Evolutionary conservation across 2,113 vertebrate genomes (phyloP).

Genomic region (Lasiurus cinereus): DNA sequence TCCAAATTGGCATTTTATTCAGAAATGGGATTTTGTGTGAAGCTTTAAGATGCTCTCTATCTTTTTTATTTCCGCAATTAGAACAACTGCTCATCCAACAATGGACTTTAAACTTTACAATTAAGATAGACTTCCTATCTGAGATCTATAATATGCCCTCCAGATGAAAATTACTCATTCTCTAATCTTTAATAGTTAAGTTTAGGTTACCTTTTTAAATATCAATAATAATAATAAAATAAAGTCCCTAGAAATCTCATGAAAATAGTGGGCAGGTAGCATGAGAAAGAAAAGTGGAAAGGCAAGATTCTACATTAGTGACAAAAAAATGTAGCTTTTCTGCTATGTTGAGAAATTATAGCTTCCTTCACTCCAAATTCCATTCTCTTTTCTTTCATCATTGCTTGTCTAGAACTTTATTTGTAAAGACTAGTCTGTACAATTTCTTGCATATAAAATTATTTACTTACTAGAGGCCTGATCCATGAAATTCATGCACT

Average conservation of each 20-base stretch:
- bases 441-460: not conserved
- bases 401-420: not conserved
- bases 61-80: slow-evolving; percentile 48
- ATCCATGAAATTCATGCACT: no score
- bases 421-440: not conserved
- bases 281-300: not conserved
- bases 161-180: slow-evolving; percentile 25
- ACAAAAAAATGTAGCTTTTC: not conserved
- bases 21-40: slow-evolving; percentile 3
- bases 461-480: not conserved
- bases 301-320: not conserved
- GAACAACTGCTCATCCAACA: not conserved
- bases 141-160: not conserved
- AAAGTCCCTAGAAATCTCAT: not conserved
- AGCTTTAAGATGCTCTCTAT: not conserved
- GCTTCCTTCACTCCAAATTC: not conserved
- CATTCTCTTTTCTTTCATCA: not conserved
- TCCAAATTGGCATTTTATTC: not conserved
- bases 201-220: slow-evolving; percentile 10
- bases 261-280: not conserved
- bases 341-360: not conserved
- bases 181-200: slow-evolving; percentile 11
- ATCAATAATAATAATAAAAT: slow-evolving; percentile 26
- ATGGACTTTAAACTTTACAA: slow-evolving; percentile 43
- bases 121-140: not conserved